Evolutionary conservation across 2,113 vertebrate genomes (phyloP), one percentile per base, ranked within the genome.

Genomic region (Lophotis ruficrista): DNA sequence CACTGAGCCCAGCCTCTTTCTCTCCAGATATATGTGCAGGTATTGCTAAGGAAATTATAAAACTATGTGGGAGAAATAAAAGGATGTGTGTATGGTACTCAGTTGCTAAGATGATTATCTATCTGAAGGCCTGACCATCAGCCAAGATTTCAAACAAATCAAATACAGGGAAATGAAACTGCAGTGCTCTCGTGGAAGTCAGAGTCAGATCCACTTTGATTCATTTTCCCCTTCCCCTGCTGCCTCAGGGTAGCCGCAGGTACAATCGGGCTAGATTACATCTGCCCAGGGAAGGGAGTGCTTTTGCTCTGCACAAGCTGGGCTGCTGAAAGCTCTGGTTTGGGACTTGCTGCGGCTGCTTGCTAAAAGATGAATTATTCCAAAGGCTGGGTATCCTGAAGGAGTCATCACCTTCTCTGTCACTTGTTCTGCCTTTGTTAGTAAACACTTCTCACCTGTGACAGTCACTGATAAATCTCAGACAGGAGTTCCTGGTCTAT

Each of bases 381-480:
- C 87, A 77, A 83, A 89, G 68, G 22, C 92, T 96, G 93, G 94
- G 72, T 77, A 89, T 90, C 92, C 87, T 87, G 90, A 89, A 96
- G 76, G 83, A 96, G 85, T 84, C 70, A 87, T 95, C 85, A 93
- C 92, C 94, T 93, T 82, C 89, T 83, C 70, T 95, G 83, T 94
- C 94, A 91, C 94, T 96, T 85, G 73, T 94, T 97, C 93, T 72
- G 85, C 71, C 90, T 96, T 96, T 97, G 94, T 96, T 94, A 92
- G 94, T 95, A 96, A 97, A 97, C 93, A 94, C 83, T 93, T 95
- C 95, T 97, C 89, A 97, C 94, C 90, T 96, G 95, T 96, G 95
- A 96, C 94, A 95, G 94, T 77, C 5, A 1, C 87, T 96, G 95
- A 94, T 96, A 96, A 90, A 96, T 97, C 87, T 94, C 65, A 93